A percentile compares a stretch with the other conserved stretches of the same genome.
These are phyloP conservation scores for Vultur gryphus DNA, from an alignment of 2,797 vertebrate species.

Conservation along the genomic window DNA sequence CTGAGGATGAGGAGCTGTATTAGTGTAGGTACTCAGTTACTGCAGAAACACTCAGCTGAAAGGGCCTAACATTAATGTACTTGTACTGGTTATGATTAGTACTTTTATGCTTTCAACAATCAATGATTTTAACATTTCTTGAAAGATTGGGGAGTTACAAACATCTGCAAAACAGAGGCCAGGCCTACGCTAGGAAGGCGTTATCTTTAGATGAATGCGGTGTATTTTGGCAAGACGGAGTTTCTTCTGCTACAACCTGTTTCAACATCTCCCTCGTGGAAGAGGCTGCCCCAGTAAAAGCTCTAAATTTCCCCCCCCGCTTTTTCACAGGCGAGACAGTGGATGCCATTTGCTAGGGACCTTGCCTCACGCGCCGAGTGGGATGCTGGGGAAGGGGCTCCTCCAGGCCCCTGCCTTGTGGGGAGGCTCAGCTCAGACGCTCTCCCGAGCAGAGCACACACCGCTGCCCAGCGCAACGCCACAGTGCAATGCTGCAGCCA, in stretches of 20 bases:
- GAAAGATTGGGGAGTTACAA: not conserved
- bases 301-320: fast-evolving
- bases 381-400: not conserved
- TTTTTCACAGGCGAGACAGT: not conserved
- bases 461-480: fast-evolving
- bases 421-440: not conserved
- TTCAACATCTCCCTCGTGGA: not conserved
- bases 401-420: not conserved
- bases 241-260: not conserved
- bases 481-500: fast-evolving
- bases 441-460: fast-evolving
- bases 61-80: not conserved
- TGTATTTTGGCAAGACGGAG: not conserved
- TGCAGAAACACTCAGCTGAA: not conserved
- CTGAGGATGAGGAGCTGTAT: not conserved
- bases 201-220: not conserved
- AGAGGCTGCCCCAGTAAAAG: not conserved
- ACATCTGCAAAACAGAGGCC: not conserved
- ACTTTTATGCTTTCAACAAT: not conserved
- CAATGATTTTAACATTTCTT: not conserved
- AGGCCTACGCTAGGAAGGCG: not conserved
- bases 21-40: not conserved
- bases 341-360: not conserved
- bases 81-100: not conserved
- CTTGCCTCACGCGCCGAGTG: fast-evolving